A percentile compares a stretch with the other conserved stretches of the same genome.
These are phyloP conservation scores for Halictus quadricinctus DNA, from an alignment of 2,888 invertebrate species.

Conservation along the genomic window DNA sequence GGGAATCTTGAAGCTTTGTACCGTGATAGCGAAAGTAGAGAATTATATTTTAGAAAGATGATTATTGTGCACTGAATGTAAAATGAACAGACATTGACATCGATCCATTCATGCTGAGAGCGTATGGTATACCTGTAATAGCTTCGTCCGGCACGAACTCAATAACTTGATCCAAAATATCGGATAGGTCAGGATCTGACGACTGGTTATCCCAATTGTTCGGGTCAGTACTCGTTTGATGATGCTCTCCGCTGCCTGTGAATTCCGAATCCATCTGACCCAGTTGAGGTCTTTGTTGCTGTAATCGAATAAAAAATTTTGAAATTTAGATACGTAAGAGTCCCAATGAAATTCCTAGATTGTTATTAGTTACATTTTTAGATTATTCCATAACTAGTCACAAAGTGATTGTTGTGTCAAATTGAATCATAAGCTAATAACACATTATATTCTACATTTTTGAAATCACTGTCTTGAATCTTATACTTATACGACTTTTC, in stretches of 20 bases:
- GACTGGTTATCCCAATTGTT: slow-evolving; percentile 82
- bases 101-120: not conserved
- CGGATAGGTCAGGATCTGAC: slow-evolving; percentile 90
- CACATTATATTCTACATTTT: not conserved
- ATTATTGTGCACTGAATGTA: not conserved
- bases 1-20: slow-evolving; percentile 18
- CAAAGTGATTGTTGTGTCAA: not conserved
- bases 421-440: not conserved
- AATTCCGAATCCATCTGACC: slow-evolving; percentile 82
- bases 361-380: not conserved
- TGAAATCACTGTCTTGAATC: not conserved
- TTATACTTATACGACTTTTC: not conserved
- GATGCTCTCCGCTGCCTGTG: slow-evolving; percentile 80
- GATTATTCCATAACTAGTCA: not conserved
- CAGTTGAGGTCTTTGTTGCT: slow-evolving; percentile 80
- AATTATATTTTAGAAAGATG: not conserved
- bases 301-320: not conserved
- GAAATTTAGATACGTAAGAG: not conserved
- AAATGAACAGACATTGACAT: not conserved
- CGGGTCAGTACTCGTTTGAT: slow-evolving; percentile 75
- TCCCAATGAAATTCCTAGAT: no score
- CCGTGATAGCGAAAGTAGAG: slow-evolving; percentile 48
- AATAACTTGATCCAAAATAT: slow-evolving; percentile 93
- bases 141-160: slow-evolving; percentile 89
- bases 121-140: slow-evolving; percentile 74